A percentile compares a stretch with the other conserved stretches of the same genome.
Evolutionary conservation across 2,888 invertebrate genomes (phyloP).

Genomic region (Syrphus vitripennis): DNA sequence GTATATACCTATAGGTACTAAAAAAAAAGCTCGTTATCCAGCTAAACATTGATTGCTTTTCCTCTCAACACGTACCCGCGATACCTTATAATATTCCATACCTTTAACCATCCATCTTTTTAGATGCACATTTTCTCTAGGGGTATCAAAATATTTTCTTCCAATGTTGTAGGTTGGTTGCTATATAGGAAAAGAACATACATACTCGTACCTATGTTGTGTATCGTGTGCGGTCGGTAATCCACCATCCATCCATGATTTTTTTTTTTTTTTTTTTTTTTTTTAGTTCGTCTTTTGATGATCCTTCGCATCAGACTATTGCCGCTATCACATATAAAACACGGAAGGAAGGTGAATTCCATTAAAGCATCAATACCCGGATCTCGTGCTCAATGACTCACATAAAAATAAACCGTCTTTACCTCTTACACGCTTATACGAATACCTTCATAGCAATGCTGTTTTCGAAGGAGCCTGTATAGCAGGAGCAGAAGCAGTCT

Average conservation of each 20-base stretch:
- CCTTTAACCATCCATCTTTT: constrained; percentile 25
- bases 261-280: no score
- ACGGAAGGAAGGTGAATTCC: constrained; percentile 63
- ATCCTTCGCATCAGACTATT: constrained; percentile 24
- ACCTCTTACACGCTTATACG: constrained; percentile 3
- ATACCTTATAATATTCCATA: constrained; percentile 29
- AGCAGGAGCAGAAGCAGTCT: background rate
- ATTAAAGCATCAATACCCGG: constrained; percentile 68
- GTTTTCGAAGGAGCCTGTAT: no score
- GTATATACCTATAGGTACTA: no score
- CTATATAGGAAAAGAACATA: background rate
- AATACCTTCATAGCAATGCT: background rate
- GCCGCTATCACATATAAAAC: constrained; percentile 44
- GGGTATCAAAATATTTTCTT: constrained; percentile 64
- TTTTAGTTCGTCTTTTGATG: constrained; percentile 6
- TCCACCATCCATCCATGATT: constrained; percentile 18
- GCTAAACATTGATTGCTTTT: constrained; percentile 53
- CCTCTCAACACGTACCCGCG: constrained; percentile 10
- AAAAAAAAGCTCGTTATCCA: constrained; percentile 28
- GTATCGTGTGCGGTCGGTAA: constrained; percentile 48
- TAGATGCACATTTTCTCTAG: constrained; percentile 35
- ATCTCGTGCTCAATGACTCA: constrained; percentile 66
- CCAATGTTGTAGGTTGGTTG: background rate
- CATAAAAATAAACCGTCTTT: constrained; percentile 66
- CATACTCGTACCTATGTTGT: background rate